Percentiles rank a stretch among this genome's conserved stretches.
Conservation (phyloP, 2,113 vertebrate genomes). For the Synodontis membranacea region DNA sequence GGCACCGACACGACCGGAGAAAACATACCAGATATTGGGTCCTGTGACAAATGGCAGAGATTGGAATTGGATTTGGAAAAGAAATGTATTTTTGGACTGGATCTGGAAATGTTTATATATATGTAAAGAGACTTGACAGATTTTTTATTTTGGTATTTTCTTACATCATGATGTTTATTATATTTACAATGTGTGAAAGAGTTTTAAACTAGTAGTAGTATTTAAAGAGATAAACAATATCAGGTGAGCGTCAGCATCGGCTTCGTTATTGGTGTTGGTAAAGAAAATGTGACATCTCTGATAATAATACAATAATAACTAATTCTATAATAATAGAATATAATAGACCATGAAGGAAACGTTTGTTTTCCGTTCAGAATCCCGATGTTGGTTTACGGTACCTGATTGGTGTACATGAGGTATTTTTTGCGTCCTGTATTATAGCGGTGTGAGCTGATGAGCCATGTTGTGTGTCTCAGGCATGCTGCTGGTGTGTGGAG, state of each 20-base stretch:
- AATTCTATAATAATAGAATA: not conserved
- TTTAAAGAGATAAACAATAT: not conserved
- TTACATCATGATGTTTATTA: not conserved
- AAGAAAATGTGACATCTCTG: not conserved
- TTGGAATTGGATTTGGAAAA: not conserved
- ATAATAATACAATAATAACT: not conserved
- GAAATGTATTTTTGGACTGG: not conserved
- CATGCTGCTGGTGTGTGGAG: conserved; percentile 88
- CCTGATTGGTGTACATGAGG: not conserved
- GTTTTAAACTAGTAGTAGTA: not conserved
- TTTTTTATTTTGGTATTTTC: not conserved
- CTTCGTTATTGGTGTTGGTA: not conserved
- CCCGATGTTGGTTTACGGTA: not conserved
- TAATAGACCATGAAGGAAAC: not conserved
- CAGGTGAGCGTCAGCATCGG: not conserved
- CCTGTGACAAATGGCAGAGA: no score
- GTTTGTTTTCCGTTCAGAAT: not conserved
- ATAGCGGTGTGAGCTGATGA: not conserved
- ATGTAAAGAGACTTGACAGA: not conserved
- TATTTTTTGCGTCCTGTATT: not conserved
- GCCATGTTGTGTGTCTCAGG: conserved; percentile 61
- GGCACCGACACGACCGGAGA: no score
- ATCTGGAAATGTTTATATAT: no score
- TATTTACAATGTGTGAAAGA: not conserved
- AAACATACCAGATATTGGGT: not conserved